Evolutionary conservation across 2,797 vertebrate species (phyloP), one percentile per base, ranked within the genome.

Genomic region (Eulemur mongoz): DNA sequence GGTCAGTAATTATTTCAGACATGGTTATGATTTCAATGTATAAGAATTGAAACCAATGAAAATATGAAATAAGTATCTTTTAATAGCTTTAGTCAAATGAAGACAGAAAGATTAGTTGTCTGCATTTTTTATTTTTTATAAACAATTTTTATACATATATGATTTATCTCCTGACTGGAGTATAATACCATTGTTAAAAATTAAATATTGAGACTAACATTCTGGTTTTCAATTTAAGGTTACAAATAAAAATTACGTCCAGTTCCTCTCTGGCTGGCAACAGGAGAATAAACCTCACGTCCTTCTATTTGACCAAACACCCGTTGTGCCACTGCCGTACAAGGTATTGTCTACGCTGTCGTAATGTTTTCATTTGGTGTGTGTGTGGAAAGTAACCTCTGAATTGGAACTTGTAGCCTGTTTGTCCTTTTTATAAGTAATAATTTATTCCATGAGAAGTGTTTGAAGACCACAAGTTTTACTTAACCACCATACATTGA

Each of bases 281-380:
- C 99, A 99, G 14, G 99, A 99, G 87, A 99, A 99, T 98, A 99
- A 99, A 97, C 99, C 99, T 2, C 99, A 99, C 0, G 99, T 99
- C 93, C 99, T 99, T 73, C 98, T 99, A n/a, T 99, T 99, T 14
- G 99, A 99, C 98, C 99, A 99, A 94, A 98, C 99, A 97, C 99
- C 99, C 6, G 96, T 78, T 0, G 99, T 99, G 50, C 99, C 99
- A 0, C 98, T 99, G 5, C 94, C 99, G 0, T 99, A 99, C 98
- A 99, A 99, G 99, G 99, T 99, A 99, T 83, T n/a, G 20, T 0
- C 2, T 38, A 1, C 52, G 35, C 80, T 72, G 0, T 59, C 22
- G 18, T 23, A 5, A 22, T 17, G 40, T 61, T 65, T 65, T 30
- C n/a, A 10, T 9, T 15, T 3, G 35, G 35, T 40, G n/a, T 23